Evolutionary conservation across 1,140 invertebrate species (phyloP).

Genomic region (Lanistes nyassanus): DNA sequence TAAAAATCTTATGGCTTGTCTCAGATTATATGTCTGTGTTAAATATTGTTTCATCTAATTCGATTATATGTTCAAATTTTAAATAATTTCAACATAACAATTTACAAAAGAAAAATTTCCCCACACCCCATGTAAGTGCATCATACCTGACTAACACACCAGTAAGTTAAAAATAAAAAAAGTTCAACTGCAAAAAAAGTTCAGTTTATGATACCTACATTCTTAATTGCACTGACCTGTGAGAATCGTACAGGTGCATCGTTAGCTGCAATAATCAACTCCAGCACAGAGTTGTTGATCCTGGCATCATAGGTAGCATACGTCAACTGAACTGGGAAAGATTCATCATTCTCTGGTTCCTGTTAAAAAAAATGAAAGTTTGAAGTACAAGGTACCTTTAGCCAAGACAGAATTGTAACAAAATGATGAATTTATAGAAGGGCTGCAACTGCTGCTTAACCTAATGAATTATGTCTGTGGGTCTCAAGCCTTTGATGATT

Average conservation of each 20-base stretch:
- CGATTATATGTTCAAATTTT: no score
- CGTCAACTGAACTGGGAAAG: constrained; percentile 49
- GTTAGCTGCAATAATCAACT: constrained; percentile 54
- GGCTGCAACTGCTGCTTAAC: no score
- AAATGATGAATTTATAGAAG: no score
- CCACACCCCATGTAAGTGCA: neutral
- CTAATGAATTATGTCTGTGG: no score
- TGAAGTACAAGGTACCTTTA: neutral
- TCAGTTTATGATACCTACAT: no score
- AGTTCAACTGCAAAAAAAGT: neutral
- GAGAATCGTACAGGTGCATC: constrained; percentile 61
- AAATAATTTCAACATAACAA: no score
- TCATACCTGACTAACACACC: neutral
- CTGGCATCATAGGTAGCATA: constrained; percentile 40
- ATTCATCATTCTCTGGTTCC: constrained; percentile 61
- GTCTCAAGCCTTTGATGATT: no score
- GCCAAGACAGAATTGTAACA: no score
- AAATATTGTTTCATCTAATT: neutral
- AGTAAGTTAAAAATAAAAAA: neutral
- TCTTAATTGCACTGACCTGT: constrained; percentile 40
- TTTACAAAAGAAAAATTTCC: no score
- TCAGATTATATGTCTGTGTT: neutral
- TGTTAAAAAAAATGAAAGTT: constrained; percentile 25
- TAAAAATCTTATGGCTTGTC: neutral
- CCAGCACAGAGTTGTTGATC: constrained; percentile 36